Conservation (phyloP, 64 coral and sea anemone genomes). For the Acropora tenuis region DNA sequence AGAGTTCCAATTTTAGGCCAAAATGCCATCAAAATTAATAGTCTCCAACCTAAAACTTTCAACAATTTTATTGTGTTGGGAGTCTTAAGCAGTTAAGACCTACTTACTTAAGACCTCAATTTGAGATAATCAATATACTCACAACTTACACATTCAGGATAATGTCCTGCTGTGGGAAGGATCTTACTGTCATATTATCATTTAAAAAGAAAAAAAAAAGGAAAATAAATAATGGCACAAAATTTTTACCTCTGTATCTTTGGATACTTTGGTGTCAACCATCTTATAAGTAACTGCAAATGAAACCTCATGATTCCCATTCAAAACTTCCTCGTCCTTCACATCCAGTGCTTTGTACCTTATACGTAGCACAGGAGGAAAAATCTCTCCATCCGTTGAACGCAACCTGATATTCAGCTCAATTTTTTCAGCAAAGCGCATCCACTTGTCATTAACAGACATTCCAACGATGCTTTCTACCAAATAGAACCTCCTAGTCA, state of each 20-base stretch:
- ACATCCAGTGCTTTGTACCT: conserved; percentile 82
- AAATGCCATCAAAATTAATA: too few relatives aligned
- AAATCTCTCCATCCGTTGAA: conserved; percentile 88
- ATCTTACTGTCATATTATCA: too few relatives aligned
- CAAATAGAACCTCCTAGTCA: conserved; percentile 84
- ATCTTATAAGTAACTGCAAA: conserved; percentile 90
- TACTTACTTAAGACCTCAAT: too few relatives aligned
- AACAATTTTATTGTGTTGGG: too few relatives aligned
- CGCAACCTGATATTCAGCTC: conserved; percentile 75
- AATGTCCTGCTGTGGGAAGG: too few relatives aligned
- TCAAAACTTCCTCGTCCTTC: conserved; percentile 42
- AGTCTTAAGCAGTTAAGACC: too few relatives aligned
- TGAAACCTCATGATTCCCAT: conserved; percentile 47
- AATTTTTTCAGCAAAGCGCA: conserved; percentile 81
- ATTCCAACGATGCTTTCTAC: conserved; percentile 83
- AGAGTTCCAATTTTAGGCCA: too few relatives aligned
- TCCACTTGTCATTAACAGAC: conserved; percentile 41
- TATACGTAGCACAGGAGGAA: conserved; percentile 78
- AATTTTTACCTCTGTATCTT: conserved; percentile 74
- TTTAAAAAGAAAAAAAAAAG: too few relatives aligned
- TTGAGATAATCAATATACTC: too few relatives aligned
- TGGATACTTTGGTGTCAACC: conserved; percentile 71
- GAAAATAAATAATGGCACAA: too few relatives aligned
- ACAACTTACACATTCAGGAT: too few relatives aligned
- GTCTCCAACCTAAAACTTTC: too few relatives aligned